Evolutionary conservation across 2,888 invertebrate genomes (phyloP).

Genomic region (Hypsopygia costalis): DNA sequence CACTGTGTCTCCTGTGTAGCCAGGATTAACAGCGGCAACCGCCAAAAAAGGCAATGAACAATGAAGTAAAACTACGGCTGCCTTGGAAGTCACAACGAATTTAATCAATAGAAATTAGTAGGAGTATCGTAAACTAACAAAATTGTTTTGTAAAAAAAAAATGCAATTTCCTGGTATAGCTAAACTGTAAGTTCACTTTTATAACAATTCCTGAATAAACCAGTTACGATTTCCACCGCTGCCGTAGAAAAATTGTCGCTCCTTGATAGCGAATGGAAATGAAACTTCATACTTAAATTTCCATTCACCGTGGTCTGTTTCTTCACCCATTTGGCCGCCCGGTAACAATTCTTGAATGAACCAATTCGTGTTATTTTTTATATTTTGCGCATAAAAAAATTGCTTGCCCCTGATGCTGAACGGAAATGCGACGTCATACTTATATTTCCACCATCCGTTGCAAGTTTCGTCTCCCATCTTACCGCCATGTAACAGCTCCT

Average conservation of each 20-base stretch:
- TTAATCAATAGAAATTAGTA: too few species aligned
- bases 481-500: background rate
- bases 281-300: background rate
- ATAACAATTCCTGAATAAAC: background rate
- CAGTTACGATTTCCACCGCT: background rate
- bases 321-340: background rate
- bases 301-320: background rate
- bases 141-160: too few species aligned
- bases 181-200: too few species aligned
- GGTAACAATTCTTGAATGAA: background rate
- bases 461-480: background rate
- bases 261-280: background rate
- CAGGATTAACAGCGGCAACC: too few species aligned
- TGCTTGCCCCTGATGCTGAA: background rate
- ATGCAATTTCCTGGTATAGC: too few species aligned
- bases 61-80: too few species aligned
- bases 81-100: too few species aligned
- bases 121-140: too few species aligned
- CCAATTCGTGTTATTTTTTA: background rate
- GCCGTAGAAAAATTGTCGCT: background rate
- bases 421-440: background rate
- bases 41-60: too few species aligned
- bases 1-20: too few species aligned
- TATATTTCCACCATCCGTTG: background rate
- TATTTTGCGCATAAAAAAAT: background rate